Base-by-base conservation (phyloP, 1,140 invertebrate genomes). In the Centruroides sculpturatus region DNA sequence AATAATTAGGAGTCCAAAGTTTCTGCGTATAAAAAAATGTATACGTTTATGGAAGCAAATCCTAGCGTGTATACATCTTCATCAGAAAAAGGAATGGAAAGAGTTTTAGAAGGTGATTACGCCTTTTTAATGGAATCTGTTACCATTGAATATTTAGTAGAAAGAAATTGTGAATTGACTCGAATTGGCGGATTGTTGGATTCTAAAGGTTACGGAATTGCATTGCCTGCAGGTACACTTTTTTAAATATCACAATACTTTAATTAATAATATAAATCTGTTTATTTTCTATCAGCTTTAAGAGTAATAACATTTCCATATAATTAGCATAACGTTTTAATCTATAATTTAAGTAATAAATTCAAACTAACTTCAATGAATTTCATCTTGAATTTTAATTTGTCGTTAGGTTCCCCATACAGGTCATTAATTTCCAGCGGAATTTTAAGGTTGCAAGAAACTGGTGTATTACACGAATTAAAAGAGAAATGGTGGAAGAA, bases 401-500 rank as follows among this genome's bases (percentile, higher is more conserved):
- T 64, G 57, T 47, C 73, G 72, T 57, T 66, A 91, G 89, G 85
- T 70, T 88, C 85, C 47, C 80, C 80, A 0, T 85, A 87, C 68
- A 79, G 88, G 62, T 81, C 83, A 63, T 75, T 78, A 3, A 72
- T 94, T 5, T 88, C 86, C 63, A 79, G 80, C 55, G 87, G 85
- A 5, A 81, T 93, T 41, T 72, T 93, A 34, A 81, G 83, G 66
- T 71, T 94, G 3, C 88, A 92, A 74, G 89, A 93, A 73, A 81
- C 80, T 41, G 89, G 87, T 0, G 71, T 80, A 41, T 72, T 94
- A 3, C 79, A 82, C n/a, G 76, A 81, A 41, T 72, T 93, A 52
- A 88, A 91, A 70, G 84, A 80, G 12, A 89, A 87, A 73, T 94
- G 89, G 67, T 93, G 89, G 89, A 82, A 84, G 71, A 80, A 85